Evolutionary conservation across 1,140 invertebrate genomes (phyloP), one percentile per base, ranked within the genome.

Genomic region (Rhagoletis zephyria): DNA sequence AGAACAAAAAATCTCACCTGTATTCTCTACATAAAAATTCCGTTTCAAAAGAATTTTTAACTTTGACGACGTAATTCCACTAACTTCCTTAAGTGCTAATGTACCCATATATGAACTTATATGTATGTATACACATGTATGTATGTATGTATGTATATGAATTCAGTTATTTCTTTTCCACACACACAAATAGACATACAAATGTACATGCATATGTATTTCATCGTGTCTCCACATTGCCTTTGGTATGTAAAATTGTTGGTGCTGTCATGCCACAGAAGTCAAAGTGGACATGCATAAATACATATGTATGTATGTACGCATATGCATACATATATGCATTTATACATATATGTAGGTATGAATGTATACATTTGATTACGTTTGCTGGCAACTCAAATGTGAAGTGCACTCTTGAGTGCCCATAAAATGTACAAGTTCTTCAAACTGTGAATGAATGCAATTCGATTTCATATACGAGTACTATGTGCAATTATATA

Each of bases 391-490:
- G 40, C 40, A 74, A 48, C 40, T 45, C 64, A 74, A 12, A 42
- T 45, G 14, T 42, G 12, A 74, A 74, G 67, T 74, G 67, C 67
- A 48, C 67, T 30, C 30, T 74, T 45, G 42, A 74, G 67, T 74
- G 67, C 67, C 14, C 42, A 48, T 74, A 74, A 74, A 74, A 74
- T 74, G 67, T 74, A 74, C 67, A 74, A 74, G 40, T 74, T 74
- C 67, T 74, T 74, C 67, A 74, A 74, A 74, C 42, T 74, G 67
- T 48, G 40, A 74, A 74, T 74, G 67, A 74, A 74, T 74, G 67
- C 67, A 74, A 74, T 74, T 74, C 40, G 48, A 74, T 74, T 74
- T 74, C 67, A 74, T n/a, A 48, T 45, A 56, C 51, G 30, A 30
- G 30, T 30, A 30, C 30, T 30, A 56, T 10, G 10, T 56, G 30